These are phyloP conservation scores for Cololabis saira DNA, from an alignment of 2,113 vertebrate genomes.

Conservation along the genomic window DNA sequence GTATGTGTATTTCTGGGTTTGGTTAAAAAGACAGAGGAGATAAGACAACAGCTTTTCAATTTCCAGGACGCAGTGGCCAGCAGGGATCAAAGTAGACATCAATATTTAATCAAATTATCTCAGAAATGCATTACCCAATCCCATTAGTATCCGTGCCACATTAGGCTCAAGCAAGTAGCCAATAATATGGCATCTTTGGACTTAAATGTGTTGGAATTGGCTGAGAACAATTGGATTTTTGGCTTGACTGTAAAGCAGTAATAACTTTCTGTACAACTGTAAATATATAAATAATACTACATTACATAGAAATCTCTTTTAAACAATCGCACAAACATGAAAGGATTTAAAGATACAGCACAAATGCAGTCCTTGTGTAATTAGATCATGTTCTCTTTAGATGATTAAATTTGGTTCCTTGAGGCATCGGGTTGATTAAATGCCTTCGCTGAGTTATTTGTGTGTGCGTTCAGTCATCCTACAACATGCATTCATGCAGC, in stretches of 20 bases:
- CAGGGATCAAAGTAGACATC: conserved; percentile 52
- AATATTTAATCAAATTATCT: conserved; percentile 70
- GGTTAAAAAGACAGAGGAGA: background rate
- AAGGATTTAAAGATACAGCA: conserved; percentile 50
- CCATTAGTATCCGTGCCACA: conserved; percentile 48
- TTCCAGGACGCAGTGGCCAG: background rate
- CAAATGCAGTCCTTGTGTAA: conserved; percentile 42
- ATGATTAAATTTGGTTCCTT: conserved; percentile 48
- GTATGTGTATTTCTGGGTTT: background rate
- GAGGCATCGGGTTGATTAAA: conserved; percentile 43
- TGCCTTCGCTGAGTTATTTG: conserved; percentile 8
- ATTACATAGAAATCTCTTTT: conserved; percentile 13
- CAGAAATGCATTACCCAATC: conserved; percentile 32
- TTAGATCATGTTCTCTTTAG: conserved; percentile 45
- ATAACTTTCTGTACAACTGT: conserved; percentile 1
- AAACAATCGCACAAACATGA: conserved; percentile 27
- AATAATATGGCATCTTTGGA: conserved; percentile 31
- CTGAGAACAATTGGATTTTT: conserved; percentile 31
- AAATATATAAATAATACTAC: conserved; percentile 23
- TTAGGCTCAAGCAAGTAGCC: conserved; percentile 22
- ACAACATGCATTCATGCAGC: conserved; percentile 7
- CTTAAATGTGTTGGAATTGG: conserved; percentile 18
- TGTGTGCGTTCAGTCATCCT: conserved; percentile 6
- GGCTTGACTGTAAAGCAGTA: conserved; percentile 31
- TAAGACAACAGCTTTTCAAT: background rate